Percentiles rank a stretch among this genome's conserved stretches.
Evolutionary conservation across 2,113 vertebrate genomes (phyloP).

Genomic region (Thinocorus orbignyianus): DNA sequence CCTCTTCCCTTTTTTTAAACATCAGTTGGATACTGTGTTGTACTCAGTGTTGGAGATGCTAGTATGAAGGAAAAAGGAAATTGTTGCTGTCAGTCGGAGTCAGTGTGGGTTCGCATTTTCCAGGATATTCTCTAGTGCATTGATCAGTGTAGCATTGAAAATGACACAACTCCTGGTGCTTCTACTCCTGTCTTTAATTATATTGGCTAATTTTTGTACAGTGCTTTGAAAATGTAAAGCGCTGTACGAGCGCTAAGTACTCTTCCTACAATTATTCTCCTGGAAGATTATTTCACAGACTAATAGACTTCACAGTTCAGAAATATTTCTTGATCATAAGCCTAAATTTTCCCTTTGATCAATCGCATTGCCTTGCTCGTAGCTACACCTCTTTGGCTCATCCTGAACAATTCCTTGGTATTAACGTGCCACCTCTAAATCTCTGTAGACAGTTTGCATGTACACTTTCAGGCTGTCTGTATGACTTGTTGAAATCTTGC

Average conservation of each 20-base stretch:
- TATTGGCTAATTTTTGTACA: neutral
- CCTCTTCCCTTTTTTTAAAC: neutral
- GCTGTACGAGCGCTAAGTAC: neutral
- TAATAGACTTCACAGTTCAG: conserved; percentile 22
- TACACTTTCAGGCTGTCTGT: neutral
- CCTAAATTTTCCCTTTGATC: conserved; percentile 39
- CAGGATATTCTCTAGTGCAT: neutral
- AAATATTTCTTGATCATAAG: conserved; percentile 10
- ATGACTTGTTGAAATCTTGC: neutral
- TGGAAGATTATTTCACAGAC: conserved; percentile 18
- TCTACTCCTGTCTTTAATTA: neutral
- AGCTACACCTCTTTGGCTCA: neutral
- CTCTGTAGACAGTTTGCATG: neutral
- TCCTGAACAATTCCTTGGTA: conserved; percentile 2
- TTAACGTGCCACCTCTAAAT: neutral
- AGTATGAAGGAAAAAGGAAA: neutral
- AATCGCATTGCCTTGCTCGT: neutral
- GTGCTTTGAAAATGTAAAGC: neutral
- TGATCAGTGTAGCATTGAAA: neutral
- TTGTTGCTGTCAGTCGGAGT: neutral
- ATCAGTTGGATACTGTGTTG: neutral
- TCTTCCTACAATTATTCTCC: conserved; percentile 4
- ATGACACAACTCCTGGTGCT: neutral
- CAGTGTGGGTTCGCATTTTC: neutral
- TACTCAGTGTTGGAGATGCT: neutral